Evolutionary conservation across 2,888 invertebrate genomes (phyloP).

Genomic region (Hedychridium roseum): DNA sequence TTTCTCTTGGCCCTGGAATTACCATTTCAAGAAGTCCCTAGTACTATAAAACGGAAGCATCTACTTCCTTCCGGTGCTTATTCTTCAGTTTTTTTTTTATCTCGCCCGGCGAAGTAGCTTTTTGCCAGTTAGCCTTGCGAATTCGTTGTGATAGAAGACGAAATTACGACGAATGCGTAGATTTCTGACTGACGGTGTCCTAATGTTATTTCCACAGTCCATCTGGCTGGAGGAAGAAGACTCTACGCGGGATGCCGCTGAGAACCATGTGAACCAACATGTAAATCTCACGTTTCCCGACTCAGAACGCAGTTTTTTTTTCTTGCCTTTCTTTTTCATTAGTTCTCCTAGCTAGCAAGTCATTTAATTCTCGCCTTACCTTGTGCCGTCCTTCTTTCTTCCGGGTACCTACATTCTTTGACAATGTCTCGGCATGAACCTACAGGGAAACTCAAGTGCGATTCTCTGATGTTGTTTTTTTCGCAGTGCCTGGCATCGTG

Average conservation of each 20-base stretch:
- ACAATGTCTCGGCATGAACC: conserved; percentile 32
- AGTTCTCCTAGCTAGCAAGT: background rate
- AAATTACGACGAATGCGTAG: too few relatives aligned
- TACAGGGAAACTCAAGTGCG: conserved; percentile 22
- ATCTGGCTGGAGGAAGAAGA: conserved; percentile 63
- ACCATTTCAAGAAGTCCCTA: too few relatives aligned
- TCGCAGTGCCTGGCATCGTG: conserved; percentile 3
- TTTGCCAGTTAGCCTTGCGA: too few relatives aligned
- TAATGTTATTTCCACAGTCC: conserved; percentile 62
- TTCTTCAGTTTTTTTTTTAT: too few relatives aligned
- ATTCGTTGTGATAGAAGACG: too few relatives aligned
- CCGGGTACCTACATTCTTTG: conserved; percentile 9
- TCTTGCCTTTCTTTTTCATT: background rate
- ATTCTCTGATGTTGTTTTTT: background rate
- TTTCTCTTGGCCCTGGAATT: too few relatives aligned
- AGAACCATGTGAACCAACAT: conserved; percentile 62
- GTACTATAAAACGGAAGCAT: too few relatives aligned
- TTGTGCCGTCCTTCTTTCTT: conserved; percentile 6
- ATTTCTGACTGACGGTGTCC: conserved; percentile 46
- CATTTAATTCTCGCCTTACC: conserved; percentile 10
- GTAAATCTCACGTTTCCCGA: conserved; percentile 53
- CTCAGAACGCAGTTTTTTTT: conserved; percentile 25
- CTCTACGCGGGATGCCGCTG: conserved; percentile 60
- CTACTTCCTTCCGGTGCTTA: too few relatives aligned
- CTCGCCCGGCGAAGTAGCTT: too few relatives aligned